Evolutionary conservation across 2,113 vertebrate genomes (phyloP).

Genomic region (Myrmecobius fasciatus): DNA sequence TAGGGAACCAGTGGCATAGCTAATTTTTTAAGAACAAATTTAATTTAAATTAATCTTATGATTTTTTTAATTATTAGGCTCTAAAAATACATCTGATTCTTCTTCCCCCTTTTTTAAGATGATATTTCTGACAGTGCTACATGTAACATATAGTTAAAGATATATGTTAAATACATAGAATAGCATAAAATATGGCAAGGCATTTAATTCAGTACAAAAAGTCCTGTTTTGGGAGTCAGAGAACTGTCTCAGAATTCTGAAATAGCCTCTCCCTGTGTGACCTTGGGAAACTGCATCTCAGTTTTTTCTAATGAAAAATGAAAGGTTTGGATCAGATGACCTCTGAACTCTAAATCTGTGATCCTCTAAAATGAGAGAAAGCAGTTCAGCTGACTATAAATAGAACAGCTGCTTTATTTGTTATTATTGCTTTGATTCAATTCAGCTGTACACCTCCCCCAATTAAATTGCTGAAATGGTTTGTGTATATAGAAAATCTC

Average conservation of each 20-base stretch:
- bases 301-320: not conserved
- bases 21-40: not conserved
- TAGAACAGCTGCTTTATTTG: not conserved
- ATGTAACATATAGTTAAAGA: not conserved
- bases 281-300: not conserved
- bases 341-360: not conserved
- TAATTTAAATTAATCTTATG: constrained; percentile 10
- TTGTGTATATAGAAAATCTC: constrained; percentile 25
- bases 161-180: not conserved
- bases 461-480: not conserved
- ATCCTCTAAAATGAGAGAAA: not conserved
- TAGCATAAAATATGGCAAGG: not conserved
- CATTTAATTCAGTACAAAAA: not conserved
- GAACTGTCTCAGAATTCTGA: not conserved
- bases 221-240: not conserved
- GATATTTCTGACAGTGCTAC: not conserved
- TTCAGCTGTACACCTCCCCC: not conserved
- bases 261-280: not conserved
- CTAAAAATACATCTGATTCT: not conserved
- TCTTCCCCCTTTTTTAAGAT: constrained; percentile 42
- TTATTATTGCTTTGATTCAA: not conserved
- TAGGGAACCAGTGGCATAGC: not conserved
- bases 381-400: not conserved
- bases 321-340: not conserved
- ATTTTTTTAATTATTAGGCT: not conserved